A percentile compares a stretch with the other conserved stretches of the same genome.
phyloP scores from a whole-genome alignment of 1,140 invertebrate genomes.

The Zeugodacus cucurbitae region DNA sequence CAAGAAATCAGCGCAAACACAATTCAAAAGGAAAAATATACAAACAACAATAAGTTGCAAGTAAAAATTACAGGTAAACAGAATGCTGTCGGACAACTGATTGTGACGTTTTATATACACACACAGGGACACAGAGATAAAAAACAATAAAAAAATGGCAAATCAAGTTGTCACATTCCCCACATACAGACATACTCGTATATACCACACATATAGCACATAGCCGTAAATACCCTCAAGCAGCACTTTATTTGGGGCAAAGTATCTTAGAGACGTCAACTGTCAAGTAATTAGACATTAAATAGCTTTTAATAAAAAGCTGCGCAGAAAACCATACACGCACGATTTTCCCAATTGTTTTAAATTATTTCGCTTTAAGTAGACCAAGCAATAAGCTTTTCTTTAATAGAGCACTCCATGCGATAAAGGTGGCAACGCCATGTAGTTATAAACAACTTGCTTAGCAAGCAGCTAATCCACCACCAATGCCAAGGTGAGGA shows the following conservation, averaged over 20 bases:
- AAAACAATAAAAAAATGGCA: neutral
- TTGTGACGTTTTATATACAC: neutral
- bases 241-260: neutral
- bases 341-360: too few relatives aligned
- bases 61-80: slow-evolving; percentile 15
- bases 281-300: neutral
- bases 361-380: too few relatives aligned
- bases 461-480: slow-evolving; percentile 1
- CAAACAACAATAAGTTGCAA: neutral
- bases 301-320: neutral
- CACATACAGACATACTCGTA: neutral
- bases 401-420: neutral
- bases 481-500: slow-evolving; percentile 34
- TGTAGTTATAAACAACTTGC: neutral
- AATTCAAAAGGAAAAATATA: neutral
- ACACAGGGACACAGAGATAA: neutral
- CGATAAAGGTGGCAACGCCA: neutral
- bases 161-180: neutral
- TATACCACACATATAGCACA: neutral
- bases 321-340: neutral
- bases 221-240: neutral
- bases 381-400: neutral
- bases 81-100: neutral
- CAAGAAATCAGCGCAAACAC: neutral
- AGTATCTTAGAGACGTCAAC: neutral